Evolutionary conservation across 2,113 vertebrate genomes (phyloP), one percentile per base, ranked within the genome.

Genomic region (Leucosticte australis): DNA sequence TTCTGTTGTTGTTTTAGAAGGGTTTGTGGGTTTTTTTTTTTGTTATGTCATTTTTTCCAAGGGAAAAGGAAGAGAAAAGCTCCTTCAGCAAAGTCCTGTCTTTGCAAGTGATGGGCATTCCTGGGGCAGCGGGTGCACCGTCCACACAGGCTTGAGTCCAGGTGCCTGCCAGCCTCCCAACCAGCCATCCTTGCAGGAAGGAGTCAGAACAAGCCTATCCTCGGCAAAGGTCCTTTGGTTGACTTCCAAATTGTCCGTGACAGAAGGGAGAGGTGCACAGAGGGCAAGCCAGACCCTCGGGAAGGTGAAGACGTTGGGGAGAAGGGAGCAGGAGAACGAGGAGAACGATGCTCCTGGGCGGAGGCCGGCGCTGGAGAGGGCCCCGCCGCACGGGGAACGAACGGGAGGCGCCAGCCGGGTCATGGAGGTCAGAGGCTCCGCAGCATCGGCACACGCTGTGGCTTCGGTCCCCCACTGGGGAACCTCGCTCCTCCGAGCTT

Each of bases 161-260:
- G 75, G 70, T 39, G 78, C 87, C 91, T 84, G 81, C 91, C 12
- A 11, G 55, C 67, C 47, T 92, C 95, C 89, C 91, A 82, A 16
- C 70, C 75, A 75, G 89, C 92, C 18, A 2, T 70, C 86, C 77
- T 91, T 11, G 3, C 90, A 88, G 60, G 90, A 93, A 92, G 94
- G 95, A 94, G 92, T 77, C 79, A 80, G 10, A 95, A 94, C 70
- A 46, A 94, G 69, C 94, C 95, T 77, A 74, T 90, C 83, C 96
- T 95, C 52, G 60, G 95, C 91, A 83, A 96, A 97, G 92, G 97
- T 98, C 98, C 98, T 98, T 98, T 98, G 98, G 98, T 98, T 98
- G 97, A 97, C 97, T 97, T 98, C 98, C 97, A 96, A 95, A 96
- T 59, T 91, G 95, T 97, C 92, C 84, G 64, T 90, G 96, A 95